Evolutionary conservation across 2,113 vertebrate species (phyloP).

Genomic region (Vidua macroura): DNA sequence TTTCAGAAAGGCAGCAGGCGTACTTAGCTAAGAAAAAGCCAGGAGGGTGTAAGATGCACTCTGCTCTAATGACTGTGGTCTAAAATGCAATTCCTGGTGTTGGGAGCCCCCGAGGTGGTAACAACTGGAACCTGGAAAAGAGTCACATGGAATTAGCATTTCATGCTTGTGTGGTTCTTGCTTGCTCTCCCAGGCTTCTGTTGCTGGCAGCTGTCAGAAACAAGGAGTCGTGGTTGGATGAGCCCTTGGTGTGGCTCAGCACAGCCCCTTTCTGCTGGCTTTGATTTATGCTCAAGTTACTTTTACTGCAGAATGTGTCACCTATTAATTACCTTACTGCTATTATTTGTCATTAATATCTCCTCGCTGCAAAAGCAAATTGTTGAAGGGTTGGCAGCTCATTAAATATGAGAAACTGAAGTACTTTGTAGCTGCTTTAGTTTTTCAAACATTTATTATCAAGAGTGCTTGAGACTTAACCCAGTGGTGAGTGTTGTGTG

Average conservation of each 20-base stretch:
- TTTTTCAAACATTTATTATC: not conserved
- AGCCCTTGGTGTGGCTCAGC: not conserved
- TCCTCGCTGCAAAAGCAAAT: not conserved
- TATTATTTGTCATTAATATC: not conserved
- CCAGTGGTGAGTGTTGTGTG: not conserved
- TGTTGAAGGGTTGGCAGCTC: not conserved
- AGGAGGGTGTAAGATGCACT: not conserved
- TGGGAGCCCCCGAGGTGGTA: not conserved
- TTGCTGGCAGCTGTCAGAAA: not conserved
- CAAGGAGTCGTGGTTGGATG: fast-evolving
- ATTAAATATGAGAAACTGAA: not conserved
- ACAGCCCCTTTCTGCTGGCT: not conserved
- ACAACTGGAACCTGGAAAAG: not conserved
- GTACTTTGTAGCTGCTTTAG: not conserved
- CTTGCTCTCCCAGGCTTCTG: not conserved
- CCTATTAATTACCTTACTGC: not conserved
- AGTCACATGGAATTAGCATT: not conserved
- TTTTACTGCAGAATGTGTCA: not conserved
- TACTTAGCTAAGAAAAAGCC: not conserved
- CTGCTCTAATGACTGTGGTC: not conserved
- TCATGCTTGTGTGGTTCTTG: not conserved
- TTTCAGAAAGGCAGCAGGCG: not conserved
- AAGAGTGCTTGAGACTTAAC: not conserved
- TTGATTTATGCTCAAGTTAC: not conserved
- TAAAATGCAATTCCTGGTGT: not conserved